Conservation (phyloP, 2,797 vertebrate species). For the Poeciliopsis gracilis region DNA sequence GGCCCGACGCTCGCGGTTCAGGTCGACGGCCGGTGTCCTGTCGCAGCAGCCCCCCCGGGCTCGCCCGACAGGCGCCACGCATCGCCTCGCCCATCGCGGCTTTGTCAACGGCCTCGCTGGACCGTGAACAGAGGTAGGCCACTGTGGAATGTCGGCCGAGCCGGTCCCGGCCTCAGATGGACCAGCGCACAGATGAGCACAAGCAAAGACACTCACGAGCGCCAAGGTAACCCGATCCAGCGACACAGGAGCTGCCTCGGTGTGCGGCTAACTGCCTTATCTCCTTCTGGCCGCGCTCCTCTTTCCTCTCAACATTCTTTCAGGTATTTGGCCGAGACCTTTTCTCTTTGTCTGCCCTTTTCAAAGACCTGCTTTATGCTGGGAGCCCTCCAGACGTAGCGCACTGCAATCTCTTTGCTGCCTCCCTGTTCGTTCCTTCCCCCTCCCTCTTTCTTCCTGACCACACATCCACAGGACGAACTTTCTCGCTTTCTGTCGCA, state of each 20-base stretch:
- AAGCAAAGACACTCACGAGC: conserved; percentile 45
- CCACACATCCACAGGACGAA: conserved; percentile 52
- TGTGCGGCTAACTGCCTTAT: conserved; percentile 81
- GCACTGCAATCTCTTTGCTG: conserved; percentile 57
- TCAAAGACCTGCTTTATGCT: conserved; percentile 80
- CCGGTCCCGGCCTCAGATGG: conserved; percentile 65
- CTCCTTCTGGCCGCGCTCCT: conserved; percentile 76
- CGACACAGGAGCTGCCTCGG: conserved; percentile 76
- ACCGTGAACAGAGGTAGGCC: conserved; percentile 79
- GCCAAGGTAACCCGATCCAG: conserved; percentile 74
- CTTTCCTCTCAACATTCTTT: conserved; percentile 83
- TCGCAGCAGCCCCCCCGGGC: conserved; percentile 41
- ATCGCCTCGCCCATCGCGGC: conserved; percentile 57
- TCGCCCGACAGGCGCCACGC: conserved; percentile 74
- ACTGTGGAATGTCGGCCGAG: conserved; percentile 74
- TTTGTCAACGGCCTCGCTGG: conserved; percentile 80
- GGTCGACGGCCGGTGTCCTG: conserved; percentile 46
- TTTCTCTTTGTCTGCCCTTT: conserved; percentile 82
- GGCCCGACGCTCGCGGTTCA: conserved; percentile 27
- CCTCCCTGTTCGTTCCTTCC: conserved; percentile 28
- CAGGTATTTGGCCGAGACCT: conserved; percentile 82
- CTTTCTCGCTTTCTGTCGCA: conserved; percentile 32
- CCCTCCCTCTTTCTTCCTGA: conserved; percentile 43
- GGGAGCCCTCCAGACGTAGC: conserved; percentile 62
- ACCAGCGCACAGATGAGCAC: conserved; percentile 52